Evolutionary conservation across 2,888 invertebrate genomes (phyloP).

Genomic region (Scrobipalpa atriplicella): DNA sequence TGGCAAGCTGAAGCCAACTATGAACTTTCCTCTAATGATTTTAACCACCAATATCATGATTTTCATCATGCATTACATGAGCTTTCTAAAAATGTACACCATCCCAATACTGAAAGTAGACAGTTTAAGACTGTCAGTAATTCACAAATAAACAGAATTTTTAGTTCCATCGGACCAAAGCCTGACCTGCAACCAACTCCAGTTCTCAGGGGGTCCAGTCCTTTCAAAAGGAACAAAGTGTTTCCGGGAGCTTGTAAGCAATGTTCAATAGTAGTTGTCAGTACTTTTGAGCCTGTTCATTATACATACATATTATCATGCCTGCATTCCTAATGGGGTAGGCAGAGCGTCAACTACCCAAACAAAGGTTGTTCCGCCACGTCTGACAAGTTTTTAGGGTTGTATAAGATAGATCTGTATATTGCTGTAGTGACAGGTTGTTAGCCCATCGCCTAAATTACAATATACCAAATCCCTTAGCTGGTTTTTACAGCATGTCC

Average conservation of each 20-base stretch:
- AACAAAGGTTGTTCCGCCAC: no score
- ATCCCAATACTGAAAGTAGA: constrained; percentile 35
- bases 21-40: constrained; percentile 44
- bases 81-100: constrained; percentile 24
- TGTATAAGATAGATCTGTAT: no score
- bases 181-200: constrained; percentile 48
- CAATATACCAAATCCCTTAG: no score
- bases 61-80: constrained; percentile 31
- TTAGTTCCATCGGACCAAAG: constrained; percentile 46
- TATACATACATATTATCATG: no score
- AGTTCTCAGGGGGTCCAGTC: constrained; percentile 48
- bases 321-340: no score
- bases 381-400: no score
- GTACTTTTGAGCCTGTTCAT: background rate
- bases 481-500: no score
- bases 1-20: constrained; percentile 62
- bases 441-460: no score
- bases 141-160: constrained; percentile 51
- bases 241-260: constrained; percentile 47
- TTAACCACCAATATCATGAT: background rate
- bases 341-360: no score
- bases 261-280: constrained; percentile 17
- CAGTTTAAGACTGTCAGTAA: constrained; percentile 46
- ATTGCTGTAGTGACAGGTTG: no score
- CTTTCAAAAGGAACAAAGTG: constrained; percentile 52